phyloP scores from a whole-genome alignment of 2,113 vertebrate genomes.

The Sapayoa aenigma region DNA sequence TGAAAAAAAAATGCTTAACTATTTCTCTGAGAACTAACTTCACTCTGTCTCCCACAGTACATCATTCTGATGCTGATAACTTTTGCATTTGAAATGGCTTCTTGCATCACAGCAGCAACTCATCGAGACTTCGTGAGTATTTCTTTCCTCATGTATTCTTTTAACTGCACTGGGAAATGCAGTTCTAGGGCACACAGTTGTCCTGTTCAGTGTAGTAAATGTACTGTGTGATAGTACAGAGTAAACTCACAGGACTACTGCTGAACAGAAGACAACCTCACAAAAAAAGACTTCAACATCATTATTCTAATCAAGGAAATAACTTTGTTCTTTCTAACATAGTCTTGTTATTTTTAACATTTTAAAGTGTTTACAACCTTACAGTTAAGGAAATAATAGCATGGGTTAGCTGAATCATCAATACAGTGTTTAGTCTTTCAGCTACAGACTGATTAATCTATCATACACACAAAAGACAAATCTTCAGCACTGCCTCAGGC shows the following conservation, averaged over 20 bases:
- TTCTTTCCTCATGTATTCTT: background rate
- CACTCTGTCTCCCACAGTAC: constrained; percentile 67
- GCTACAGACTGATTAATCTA: background rate
- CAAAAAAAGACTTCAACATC: background rate
- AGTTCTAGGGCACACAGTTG: background rate
- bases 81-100: constrained; percentile 81
- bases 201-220: background rate
- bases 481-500: background rate
- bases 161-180: accelerated
- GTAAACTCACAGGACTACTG: background rate
- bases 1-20: background rate
- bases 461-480: background rate
- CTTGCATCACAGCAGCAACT: constrained; percentile 77
- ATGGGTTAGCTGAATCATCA: background rate
- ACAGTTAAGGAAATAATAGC: background rate
- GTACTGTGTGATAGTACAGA: background rate
- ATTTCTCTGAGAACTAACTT: background rate
- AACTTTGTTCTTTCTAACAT: background rate
- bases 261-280: background rate
- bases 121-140: constrained; percentile 78
- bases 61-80: constrained; percentile 80
- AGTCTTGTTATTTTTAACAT: background rate
- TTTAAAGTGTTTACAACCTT: background rate
- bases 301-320: background rate
- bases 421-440: background rate